Base-by-base conservation (phyloP, 2,888 invertebrate genomes). In the Latrodectus hesperus region DNA sequence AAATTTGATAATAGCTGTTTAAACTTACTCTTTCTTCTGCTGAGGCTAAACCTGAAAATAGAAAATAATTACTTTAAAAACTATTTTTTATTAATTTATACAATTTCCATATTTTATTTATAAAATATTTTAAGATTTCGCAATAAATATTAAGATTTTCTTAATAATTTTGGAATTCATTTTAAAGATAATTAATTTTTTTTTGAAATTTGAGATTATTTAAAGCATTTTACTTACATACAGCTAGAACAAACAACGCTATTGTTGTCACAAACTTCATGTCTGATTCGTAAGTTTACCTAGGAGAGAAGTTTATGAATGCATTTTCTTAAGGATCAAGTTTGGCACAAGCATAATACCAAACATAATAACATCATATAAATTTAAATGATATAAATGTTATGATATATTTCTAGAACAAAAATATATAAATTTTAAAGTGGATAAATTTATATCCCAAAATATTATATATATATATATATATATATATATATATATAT, bases 1-100 rank as follows among this genome's bases (percentile, higher is more conserved):
- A 38, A 3, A 38, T 38, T 38, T 38, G 38, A 38, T 3, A 38
- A 38, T 6, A 38, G 6, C 38, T 38, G 5, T 38, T 38, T 38
- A 38, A 53, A 71, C 86, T 82, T 81, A 87, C 86, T 55, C 86
- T 81, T 67, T 81, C 81, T 52, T 81, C 73, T 51, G 81, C 86
- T 22, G 75, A n/a, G 14, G 77, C 65, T 10, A 76, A 65, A n/a
- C 81, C 86, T 87, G 51, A 55, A 80, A 75, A 67, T 53, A 74
- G 38, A n/a, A 38, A 60, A 22, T 17, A 71, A 70, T 55, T 22
- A 55, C 22, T n/a, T 22, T 22, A 22, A 49, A 74, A 26, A 12
- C 60, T 60, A 3, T 38, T 38, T 38, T 38, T 38, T 6, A 0
- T 38, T 6, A 38, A 38, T 38, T 38, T 38, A 38, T 38, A 38